These are phyloP conservation scores for Parochlus steinenii DNA, from an alignment of 2,888 invertebrate species.

Conservation along the genomic window DNA sequence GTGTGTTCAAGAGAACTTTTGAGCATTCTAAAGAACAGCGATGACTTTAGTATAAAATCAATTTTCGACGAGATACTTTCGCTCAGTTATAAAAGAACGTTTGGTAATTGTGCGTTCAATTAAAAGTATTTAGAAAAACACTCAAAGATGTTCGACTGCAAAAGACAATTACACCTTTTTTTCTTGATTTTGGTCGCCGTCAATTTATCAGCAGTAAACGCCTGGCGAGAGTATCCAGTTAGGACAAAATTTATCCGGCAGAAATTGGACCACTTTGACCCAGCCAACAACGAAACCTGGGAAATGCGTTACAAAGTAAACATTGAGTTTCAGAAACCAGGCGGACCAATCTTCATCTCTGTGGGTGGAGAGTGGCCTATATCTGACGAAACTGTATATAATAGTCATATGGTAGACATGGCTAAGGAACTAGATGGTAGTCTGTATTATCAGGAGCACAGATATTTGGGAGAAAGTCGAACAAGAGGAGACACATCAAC, in stretches of 20 bases:
- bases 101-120: too few species aligned
- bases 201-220: too few species aligned
- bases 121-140: too few species aligned
- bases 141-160: too few species aligned
- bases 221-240: neutral
- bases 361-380: constrained; percentile 58
- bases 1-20: too few species aligned
- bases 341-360: constrained; percentile 37
- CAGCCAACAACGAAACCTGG: constrained; percentile 33
- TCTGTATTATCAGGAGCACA: constrained; percentile 52
- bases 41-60: too few species aligned
- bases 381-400: constrained; percentile 33
- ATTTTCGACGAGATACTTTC: too few species aligned
- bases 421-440: constrained; percentile 35
- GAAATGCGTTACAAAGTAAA: constrained; percentile 34
- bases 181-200: too few species aligned
- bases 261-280: constrained; percentile 36
- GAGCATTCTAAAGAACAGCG: too few species aligned
- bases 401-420: constrained; percentile 41
- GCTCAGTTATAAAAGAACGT: too few species aligned
- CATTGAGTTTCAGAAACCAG: constrained; percentile 24
- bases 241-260: too few species aligned
- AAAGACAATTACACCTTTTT: too few species aligned
- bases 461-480: constrained; percentile 52
- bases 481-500: constrained; percentile 30